Evolutionary conservation across 2,113 vertebrate genomes (phyloP).

Genomic region (Microcebus tavaratra): DNA sequence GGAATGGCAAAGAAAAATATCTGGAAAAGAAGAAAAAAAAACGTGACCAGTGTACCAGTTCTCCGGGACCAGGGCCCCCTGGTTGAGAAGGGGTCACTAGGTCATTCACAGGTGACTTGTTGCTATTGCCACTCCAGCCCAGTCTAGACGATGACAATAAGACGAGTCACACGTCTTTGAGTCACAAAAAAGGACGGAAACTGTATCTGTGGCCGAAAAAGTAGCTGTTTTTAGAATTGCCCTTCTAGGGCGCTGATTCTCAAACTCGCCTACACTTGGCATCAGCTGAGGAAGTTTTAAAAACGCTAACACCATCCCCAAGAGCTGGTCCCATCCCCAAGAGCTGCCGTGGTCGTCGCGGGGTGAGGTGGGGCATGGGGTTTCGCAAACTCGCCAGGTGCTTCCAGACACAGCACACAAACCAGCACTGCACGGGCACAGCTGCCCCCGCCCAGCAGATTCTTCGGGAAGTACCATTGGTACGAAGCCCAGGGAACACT

Average conservation of each 20-base stretch:
- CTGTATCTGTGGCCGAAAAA: not conserved
- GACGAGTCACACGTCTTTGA: not conserved
- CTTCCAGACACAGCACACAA: too few relatives aligned
- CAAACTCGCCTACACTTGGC: accelerated
- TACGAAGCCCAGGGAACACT: not conserved
- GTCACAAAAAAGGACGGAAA: too few relatives aligned
- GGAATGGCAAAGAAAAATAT: not conserved
- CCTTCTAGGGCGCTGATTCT: not conserved
- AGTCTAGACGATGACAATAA: too few relatives aligned
- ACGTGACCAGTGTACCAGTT: accelerated
- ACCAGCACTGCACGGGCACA: too few relatives aligned
- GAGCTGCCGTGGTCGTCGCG: not conserved
- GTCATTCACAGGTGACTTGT: too few relatives aligned
- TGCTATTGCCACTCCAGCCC: not conserved
- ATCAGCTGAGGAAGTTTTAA: not conserved
- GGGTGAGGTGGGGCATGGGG: accelerated
- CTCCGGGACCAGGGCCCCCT: not conserved
- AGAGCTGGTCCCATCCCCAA: not conserved
- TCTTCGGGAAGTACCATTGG: not conserved
- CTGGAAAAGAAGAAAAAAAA: not conserved
- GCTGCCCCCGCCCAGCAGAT: accelerated
- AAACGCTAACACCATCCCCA: accelerated
- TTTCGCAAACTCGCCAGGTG: not conserved
- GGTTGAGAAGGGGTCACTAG: not conserved
- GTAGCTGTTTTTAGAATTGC: not conserved